These are phyloP conservation scores for Aphelenchoides bicaudatus DNA, from an alignment of 2,888 invertebrate species.

Conservation along the genomic window DNA sequence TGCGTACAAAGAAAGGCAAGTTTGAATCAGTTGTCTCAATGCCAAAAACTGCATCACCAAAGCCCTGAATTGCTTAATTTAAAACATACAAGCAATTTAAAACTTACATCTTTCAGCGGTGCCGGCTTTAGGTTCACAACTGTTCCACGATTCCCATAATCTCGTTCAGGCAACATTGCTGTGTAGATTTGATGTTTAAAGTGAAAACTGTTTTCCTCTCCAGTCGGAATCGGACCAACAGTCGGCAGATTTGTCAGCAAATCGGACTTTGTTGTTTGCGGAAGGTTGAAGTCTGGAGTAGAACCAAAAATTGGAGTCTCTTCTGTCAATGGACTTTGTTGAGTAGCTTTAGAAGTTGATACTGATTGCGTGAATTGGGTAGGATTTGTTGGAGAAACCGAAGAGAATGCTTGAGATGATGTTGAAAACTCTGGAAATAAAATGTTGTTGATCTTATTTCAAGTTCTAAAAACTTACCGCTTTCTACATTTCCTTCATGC, in stretches of 20 bases:
- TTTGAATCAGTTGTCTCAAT: constrained; percentile 23
- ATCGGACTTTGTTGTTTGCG: too few relatives aligned
- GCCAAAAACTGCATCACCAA: constrained; percentile 21
- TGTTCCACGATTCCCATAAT: constrained; percentile 41
- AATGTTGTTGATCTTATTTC: too few relatives aligned
- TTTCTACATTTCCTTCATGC: too few relatives aligned
- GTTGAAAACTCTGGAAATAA: too few relatives aligned
- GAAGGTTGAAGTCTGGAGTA: too few relatives aligned
- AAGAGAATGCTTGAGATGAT: too few relatives aligned
- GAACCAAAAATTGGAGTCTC: constrained; percentile 9
- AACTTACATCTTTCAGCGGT: constrained; percentile 29
- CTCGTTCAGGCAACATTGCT: constrained; percentile 46
- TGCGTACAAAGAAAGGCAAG: constrained; percentile 36
- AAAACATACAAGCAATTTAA: not conserved
- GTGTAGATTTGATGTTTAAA: constrained; percentile 24
- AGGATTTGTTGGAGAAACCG: too few relatives aligned
- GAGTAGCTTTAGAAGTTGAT: too few relatives aligned
- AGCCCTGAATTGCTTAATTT: constrained; percentile 19
- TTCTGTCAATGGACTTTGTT: constrained; percentile 3
- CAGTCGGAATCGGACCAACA: constrained; percentile 5
- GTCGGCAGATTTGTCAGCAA: too few relatives aligned
- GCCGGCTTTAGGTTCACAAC: constrained; percentile 43
- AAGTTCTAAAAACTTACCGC: too few relatives aligned
- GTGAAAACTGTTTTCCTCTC: constrained; percentile 1
- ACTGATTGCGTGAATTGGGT: too few relatives aligned